A percentile compares a stretch with the other conserved stretches of the same genome.
phyloP scores from a whole-genome alignment of 2,797 vertebrate genomes.

The Oceanodroma leucorhoa region DNA sequence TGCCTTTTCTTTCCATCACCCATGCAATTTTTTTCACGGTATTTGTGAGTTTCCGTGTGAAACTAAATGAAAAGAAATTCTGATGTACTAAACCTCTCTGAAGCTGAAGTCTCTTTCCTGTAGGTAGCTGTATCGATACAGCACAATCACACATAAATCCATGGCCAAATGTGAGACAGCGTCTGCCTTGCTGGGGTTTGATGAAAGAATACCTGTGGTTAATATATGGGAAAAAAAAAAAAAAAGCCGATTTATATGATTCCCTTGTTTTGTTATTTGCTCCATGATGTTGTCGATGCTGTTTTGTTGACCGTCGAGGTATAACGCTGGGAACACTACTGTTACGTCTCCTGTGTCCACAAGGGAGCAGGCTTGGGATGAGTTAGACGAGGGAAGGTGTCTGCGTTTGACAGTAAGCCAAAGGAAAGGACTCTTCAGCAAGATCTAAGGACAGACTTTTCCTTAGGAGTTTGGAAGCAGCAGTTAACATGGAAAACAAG shows the following conservation, averaged over 20 bases:
- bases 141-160: not conserved
- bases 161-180: not conserved
- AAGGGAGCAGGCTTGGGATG: slow-evolving; percentile 18
- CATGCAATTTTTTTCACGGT: not conserved
- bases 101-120: not conserved
- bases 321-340: not conserved
- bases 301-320: not conserved
- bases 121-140: not conserved
- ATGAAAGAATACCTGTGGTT: not conserved
- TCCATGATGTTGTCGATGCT: too few relatives aligned
- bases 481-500: not conserved
- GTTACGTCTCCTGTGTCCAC: slow-evolving; percentile 5
- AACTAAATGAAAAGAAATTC: not conserved
- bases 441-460: not conserved
- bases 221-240: not conserved
- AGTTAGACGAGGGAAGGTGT: not conserved
- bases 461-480: not conserved
- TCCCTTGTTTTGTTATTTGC: not conserved
- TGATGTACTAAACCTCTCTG: not conserved
- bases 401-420: not conserved
- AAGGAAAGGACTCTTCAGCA: not conserved
- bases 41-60: not conserved
- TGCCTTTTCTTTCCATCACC: not conserved
- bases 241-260: not conserved
- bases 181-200: not conserved